Conservation (phyloP, 1,140 invertebrate species). For the Cepaea nemoralis region DNA sequence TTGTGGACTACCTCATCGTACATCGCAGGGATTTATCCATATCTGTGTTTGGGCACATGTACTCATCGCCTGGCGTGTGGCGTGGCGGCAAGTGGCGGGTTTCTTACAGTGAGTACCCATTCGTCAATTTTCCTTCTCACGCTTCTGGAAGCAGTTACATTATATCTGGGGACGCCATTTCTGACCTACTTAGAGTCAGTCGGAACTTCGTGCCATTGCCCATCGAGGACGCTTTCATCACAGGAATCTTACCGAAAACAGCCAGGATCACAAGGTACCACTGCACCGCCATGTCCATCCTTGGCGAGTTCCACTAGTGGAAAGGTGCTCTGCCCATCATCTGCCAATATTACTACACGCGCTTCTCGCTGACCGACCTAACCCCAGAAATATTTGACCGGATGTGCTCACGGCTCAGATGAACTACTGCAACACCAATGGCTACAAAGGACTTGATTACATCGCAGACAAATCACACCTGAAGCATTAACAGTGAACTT, state of each 20-base stretch:
- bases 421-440: constrained; percentile 15
- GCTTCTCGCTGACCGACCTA: background rate
- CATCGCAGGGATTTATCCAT: constrained; percentile 29
- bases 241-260: constrained; percentile 67
- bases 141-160: constrained; percentile 62
- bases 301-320: background rate
- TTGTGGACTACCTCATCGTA: constrained; percentile 47
- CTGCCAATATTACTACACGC: background rate
- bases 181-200: constrained; percentile 50
- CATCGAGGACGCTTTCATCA: constrained; percentile 73
- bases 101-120: constrained; percentile 49
- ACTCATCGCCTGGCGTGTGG: constrained; percentile 45
- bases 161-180: constrained; percentile 52
- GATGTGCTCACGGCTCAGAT: constrained; percentile 27
- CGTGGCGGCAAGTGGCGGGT: constrained; percentile 57
- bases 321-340: background rate
- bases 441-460: background rate
- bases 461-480: constrained; percentile 1
- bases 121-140: constrained; percentile 57
- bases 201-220: constrained; percentile 58
- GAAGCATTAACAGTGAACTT: too few relatives aligned
- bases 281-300: constrained; percentile 20
- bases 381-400: constrained; percentile 2
- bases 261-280: constrained; percentile 45
- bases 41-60: constrained; percentile 37